Evolutionary conservation across 2,888 invertebrate genomes (phyloP), one percentile per base, ranked within the genome.

Genomic region (Margaritifera margaritifera): DNA sequence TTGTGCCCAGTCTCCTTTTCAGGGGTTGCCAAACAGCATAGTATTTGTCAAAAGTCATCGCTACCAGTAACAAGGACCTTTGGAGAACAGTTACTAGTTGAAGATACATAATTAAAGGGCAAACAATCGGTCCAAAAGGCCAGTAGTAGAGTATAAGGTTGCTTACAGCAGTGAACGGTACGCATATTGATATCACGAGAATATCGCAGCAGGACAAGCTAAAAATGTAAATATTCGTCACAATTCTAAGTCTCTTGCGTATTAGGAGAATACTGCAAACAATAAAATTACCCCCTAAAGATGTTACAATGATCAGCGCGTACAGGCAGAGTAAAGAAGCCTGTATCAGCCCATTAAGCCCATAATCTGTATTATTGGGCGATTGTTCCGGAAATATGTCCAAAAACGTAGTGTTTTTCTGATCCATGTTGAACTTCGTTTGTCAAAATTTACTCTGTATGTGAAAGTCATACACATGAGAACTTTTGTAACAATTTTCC

Each of bases 21-120:
- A 97, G 89, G 0, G 97, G 97, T 91, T 94, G 94, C 93, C 96
- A 94, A 71, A 97, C 96, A 64, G 95, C 96, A 89, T 95, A 93
- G 87, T 96, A 97, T 22, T 96, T 93, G 90, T 97, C 97, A 66
- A 95, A 93, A 78, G 96, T 96, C 89, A 97, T 96, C 53, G 96
- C 96, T 27, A 97, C 94, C 82, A 97, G 89, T 0, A 97, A 97
- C 88, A 97, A 96, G 6, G 97, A 95, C 86, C 95, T 95, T 71
- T 96, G 95, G 68, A 91, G 86, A 19, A 91, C 90, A 0, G 89
- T 84, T 42, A 88, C 86, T 0, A 85, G 90, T 89, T 95, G 95
- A 1, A 94, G 93, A 89, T 94, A 96, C 89, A 94, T 94, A 79
- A 96, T 95, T 58, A 94, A 91, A 73, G 94, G 94, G 88, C 97